A percentile compares a stretch with the other conserved stretches of the same genome.
phyloP scores from a whole-genome alignment of 1,140 invertebrate species.

The Anthonomus grandis region DNA sequence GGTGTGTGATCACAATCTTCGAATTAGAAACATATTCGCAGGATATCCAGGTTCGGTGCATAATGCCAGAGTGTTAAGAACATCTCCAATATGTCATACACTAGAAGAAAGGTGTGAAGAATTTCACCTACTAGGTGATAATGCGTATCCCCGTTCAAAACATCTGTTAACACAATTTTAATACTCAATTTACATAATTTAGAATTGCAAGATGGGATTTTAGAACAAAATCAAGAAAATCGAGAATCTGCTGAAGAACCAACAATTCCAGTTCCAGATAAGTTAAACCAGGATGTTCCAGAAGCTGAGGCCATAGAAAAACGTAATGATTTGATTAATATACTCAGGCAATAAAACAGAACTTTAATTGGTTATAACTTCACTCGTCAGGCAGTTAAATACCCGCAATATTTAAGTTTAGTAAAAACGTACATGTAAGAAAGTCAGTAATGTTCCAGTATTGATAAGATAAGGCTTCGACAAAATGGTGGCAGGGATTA shows the following conservation, averaged over 20 bases:
- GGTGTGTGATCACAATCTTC: too few species aligned
- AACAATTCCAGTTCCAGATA: neutral
- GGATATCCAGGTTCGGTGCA: neutral
- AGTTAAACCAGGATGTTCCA: too few species aligned
- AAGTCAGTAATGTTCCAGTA: too few species aligned
- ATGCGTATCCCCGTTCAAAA: neutral
- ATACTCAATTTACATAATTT: constrained; percentile 15
- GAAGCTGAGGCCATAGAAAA: neutral
- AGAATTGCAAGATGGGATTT: neutral
- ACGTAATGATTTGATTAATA: neutral
- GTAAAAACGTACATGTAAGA: too few species aligned
- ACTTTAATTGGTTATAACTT: too few species aligned
- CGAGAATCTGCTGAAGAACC: neutral
- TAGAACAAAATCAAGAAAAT: neutral
- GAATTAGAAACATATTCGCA: too few species aligned
- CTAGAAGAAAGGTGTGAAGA: neutral
- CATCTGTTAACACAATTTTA: constrained; percentile 1
- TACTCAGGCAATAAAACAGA: too few species aligned
- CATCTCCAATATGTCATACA: neutral
- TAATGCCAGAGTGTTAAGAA: too few species aligned
- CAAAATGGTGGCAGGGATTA: too few species aligned
- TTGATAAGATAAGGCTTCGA: too few species aligned
- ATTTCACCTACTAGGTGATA: neutral
- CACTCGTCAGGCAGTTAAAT: too few species aligned
- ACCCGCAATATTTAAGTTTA: too few species aligned